Percentiles rank a stretch among this genome's conserved stretches.
Conservation (phyloP, 2,888 invertebrate species). For the Stenotaenia linearis region DNA sequence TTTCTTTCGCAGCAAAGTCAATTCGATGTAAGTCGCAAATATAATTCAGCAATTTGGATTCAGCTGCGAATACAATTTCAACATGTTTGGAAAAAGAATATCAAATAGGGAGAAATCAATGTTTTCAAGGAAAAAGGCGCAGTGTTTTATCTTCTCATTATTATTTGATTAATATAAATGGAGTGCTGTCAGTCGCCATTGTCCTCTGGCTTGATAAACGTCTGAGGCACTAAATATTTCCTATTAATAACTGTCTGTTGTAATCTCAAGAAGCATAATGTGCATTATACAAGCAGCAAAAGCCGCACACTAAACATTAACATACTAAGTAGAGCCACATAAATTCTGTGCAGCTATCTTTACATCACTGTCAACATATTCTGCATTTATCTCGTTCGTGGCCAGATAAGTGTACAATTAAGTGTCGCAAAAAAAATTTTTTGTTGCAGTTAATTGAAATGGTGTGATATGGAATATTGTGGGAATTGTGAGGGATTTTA, state of each 20-base stretch:
- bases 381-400: not conserved
- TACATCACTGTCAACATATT: not conserved
- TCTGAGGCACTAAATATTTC: constrained; percentile 1
- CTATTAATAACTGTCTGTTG: constrained; percentile 11
- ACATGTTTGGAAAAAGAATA: not conserved
- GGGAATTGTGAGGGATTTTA: too few species aligned
- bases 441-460: too few species aligned
- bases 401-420: not conserved
- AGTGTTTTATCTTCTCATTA: constrained; percentile 8
- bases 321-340: not conserved
- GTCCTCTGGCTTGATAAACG: constrained; percentile 13
- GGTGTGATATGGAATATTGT: too few species aligned
- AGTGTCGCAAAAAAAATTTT: not conserved
- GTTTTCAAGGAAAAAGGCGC: not conserved
- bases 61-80: not conserved
- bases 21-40: not conserved
- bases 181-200: constrained; percentile 14
- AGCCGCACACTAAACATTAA: not conserved
- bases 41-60: not conserved
- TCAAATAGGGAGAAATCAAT: not conserved
- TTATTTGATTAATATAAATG: constrained; percentile 19
- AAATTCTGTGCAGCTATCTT: not conserved
- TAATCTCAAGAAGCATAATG: constrained; percentile 11
- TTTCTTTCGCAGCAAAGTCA: not conserved
- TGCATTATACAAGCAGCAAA: not conserved